Conservation (phyloP, 2,797 vertebrate genomes). For the Acanthornis magna region DNA sequence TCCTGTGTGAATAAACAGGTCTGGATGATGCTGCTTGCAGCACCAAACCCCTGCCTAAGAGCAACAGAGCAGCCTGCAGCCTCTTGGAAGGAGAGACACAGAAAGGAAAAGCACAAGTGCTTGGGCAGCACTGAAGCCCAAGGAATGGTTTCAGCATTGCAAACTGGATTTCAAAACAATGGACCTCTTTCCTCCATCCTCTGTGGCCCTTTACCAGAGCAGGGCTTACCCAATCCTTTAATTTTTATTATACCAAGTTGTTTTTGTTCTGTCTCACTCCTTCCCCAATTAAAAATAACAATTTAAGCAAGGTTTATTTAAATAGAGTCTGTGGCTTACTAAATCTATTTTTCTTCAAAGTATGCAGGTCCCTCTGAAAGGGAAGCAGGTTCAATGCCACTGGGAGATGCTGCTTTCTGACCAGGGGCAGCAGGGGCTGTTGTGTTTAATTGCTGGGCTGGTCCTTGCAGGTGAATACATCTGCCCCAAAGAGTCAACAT, state of each 20-base stretch:
- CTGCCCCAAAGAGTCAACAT: background rate
- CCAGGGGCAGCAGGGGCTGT: background rate
- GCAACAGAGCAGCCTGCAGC: background rate
- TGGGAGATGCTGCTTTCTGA: background rate
- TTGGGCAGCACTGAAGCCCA: background rate
- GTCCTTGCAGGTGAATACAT: background rate
- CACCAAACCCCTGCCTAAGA: background rate
- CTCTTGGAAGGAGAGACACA: background rate
- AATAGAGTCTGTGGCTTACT: background rate
- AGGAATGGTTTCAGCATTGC: slow-evolving; percentile 3
- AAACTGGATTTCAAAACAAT: slow-evolving; percentile 59
- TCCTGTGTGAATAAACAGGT: background rate
- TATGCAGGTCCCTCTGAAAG: background rate
- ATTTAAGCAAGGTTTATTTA: slow-evolving; percentile 34
- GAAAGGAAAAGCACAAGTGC: background rate
- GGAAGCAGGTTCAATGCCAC: background rate
- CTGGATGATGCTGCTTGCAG: background rate
- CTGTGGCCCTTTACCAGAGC: background rate
- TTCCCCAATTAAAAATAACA: background rate
- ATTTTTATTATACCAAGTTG: slow-evolving; percentile 6
- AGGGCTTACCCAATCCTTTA: slow-evolving; percentile 28
- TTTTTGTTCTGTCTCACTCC: background rate
- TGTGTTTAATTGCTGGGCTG: background rate
- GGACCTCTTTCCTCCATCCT: background rate
- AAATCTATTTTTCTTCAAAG: background rate